These are phyloP conservation scores for Helleia helle DNA, from an alignment of 2,888 invertebrate species.

Conservation along the genomic window DNA sequence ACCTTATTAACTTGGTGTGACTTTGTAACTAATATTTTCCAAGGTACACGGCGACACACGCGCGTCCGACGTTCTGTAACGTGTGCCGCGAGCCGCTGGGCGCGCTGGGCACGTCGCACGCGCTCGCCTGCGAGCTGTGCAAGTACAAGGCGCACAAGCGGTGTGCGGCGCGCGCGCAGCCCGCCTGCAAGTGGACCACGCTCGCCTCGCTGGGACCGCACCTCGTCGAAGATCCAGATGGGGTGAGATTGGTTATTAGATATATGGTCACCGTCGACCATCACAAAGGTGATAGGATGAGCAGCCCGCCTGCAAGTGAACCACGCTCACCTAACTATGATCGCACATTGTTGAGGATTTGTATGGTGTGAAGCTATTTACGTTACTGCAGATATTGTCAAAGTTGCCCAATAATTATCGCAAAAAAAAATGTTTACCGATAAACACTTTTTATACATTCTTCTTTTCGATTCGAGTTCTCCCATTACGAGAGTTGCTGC, in stretches of 20 bases:
- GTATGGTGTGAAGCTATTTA: slow-evolving; percentile 92
- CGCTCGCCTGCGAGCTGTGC: slow-evolving; percentile 97
- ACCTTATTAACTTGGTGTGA: too few species aligned
- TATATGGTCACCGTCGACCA: too few species aligned
- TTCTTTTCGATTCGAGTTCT: too few species aligned
- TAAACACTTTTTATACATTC: too few species aligned
- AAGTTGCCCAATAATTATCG: too few species aligned
- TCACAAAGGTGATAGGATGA: too few species aligned
- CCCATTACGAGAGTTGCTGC: too few species aligned
- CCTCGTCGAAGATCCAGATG: slow-evolving; percentile 93
- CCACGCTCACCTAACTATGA: slow-evolving; percentile 95
- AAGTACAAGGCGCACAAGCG: slow-evolving; percentile 98
- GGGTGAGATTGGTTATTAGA: too few species aligned
- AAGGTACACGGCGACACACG: slow-evolving; percentile 92
- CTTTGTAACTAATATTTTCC: too few species aligned
- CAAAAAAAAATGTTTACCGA: too few species aligned
- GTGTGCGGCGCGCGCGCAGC: slow-evolving; percentile 93
- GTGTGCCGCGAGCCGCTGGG: slow-evolving; percentile 94
- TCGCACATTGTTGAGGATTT: slow-evolving; percentile 94
- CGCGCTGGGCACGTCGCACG: slow-evolving; percentile 93
- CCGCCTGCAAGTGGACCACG: slow-evolving; percentile 98
- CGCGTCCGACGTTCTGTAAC: slow-evolving; percentile 96
- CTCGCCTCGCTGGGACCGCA: slow-evolving; percentile 95
- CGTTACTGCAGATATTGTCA: too few species aligned
- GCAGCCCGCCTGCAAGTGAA: slow-evolving; percentile 97